phyloP scores from a whole-genome alignment of 92 coral and sea anemone genomes.

The Blastomussa wellsi region DNA sequence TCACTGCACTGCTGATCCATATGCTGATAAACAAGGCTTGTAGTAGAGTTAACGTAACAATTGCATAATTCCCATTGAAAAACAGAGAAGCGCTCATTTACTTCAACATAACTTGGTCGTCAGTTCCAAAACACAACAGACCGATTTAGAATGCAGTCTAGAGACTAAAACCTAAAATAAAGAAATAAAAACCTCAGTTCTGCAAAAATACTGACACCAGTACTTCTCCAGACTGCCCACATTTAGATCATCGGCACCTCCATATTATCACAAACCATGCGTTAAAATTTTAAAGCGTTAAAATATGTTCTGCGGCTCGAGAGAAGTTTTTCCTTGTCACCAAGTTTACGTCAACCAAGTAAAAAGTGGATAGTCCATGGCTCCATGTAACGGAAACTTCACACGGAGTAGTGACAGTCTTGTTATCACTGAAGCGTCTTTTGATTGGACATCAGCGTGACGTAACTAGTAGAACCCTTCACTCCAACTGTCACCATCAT shows the following conservation, averaged over 20 bases:
- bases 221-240: neutral
- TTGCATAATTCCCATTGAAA: no score
- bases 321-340: neutral
- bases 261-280: neutral
- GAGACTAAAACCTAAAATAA: neutral
- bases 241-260: neutral
- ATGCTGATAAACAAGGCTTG: neutral
- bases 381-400: neutral
- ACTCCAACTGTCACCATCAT: slow-evolving; percentile 67
- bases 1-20: neutral
- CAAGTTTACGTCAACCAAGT: neutral
- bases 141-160: neutral
- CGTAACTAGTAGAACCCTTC: slow-evolving; percentile 65
- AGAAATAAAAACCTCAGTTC: neutral
- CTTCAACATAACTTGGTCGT: no score
- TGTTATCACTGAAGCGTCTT: neutral
- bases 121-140: neutral
- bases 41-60: neutral
- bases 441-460: no score
- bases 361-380: neutral
- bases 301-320: neutral
- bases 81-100: no score
- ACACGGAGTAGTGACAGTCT: neutral
- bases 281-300: no score
- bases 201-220: neutral